Evolutionary conservation across 92 coral and sea anemone species (phyloP).

Genomic region (Siderastrea siderea): DNA sequence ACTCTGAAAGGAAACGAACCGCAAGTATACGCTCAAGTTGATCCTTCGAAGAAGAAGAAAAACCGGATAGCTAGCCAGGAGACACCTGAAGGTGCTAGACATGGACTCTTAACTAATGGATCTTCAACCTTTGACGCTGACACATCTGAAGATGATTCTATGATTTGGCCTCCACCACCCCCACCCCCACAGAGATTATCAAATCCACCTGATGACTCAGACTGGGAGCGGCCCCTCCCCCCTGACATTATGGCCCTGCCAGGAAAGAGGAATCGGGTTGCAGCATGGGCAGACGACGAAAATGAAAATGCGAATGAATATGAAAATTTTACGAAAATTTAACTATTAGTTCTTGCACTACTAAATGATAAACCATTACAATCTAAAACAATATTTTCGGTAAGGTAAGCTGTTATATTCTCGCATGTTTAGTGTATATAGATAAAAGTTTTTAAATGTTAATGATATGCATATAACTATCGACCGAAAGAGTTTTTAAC

Average conservation of each 20-base stretch:
- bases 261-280: slow-evolving; percentile 76
- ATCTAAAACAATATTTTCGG: background rate
- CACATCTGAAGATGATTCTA: slow-evolving; percentile 30
- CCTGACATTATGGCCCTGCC: slow-evolving; percentile 47
- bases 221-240: slow-evolving; percentile 54
- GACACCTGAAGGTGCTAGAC: background rate
- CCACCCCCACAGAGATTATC: slow-evolving; percentile 39
- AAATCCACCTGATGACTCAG: slow-evolving; percentile 15
- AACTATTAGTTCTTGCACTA: background rate
- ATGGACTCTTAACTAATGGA: background rate
- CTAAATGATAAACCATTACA: background rate
- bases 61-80: background rate
- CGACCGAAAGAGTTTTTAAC: no score
- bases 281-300: slow-evolving; percentile 78
- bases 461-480: no score
- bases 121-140: slow-evolving; percentile 3
- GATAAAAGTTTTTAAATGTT: no score
- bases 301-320: background rate
- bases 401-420: background rate
- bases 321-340: slow-evolving; percentile 21
- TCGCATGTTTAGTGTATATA: background rate
- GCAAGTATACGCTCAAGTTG: slow-evolving; percentile 26
- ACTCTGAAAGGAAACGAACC: background rate
- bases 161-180: slow-evolving; percentile 42
- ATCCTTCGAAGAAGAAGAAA: slow-evolving; percentile 18